Base-by-base conservation (phyloP, 2,888 invertebrate genomes). In the Nomada flava region DNA sequence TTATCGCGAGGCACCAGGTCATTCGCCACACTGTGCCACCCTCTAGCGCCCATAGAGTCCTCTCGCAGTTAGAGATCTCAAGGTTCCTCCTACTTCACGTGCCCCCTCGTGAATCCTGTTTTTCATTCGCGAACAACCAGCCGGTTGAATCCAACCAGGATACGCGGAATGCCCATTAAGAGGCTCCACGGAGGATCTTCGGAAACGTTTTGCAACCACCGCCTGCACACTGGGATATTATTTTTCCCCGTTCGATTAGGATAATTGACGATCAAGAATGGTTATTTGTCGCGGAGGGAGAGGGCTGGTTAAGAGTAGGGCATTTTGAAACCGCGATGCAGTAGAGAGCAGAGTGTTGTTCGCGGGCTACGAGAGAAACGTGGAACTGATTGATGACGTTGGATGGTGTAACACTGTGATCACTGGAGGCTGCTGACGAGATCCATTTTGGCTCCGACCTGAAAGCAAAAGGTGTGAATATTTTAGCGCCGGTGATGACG, bases 151-250 rank as follows among this genome's bases (percentile, higher is more conserved):
- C 65, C 78, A 79, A 78, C 83, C 64, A 68, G 78, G 81, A 86
- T 82, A 74, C 70, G 29, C 72, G 80, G 76, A 75, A 84, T 84
- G 82, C 82, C 84, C 86, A 88, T 88, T 84, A 86, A 87, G 73
- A 75, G 71, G 57, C 75, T 53, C 68, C 62, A 2, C 65, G 47
- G 20, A 26, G 63, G 53, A 67, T 73, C 65, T 50, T 63, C 60
- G 71, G 36, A 55, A 59, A 72, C 63, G 57, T 23, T 15, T 50
- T 64, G 44, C 62, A 23, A 23, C 64, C 57, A 44, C 18, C 62
- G 36, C 29, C 26, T 60, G 64, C 50, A 52, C n/a, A 13, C 50
- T 50, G 26, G 50, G 50, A 18, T 59, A 64, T 59, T 52, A 64
- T 60, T 65, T 29, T 57, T 67, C 42, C 13, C 3, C 11, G 47